phyloP scores from a whole-genome alignment of 2,888 invertebrate species.

The Morpho achilles region DNA sequence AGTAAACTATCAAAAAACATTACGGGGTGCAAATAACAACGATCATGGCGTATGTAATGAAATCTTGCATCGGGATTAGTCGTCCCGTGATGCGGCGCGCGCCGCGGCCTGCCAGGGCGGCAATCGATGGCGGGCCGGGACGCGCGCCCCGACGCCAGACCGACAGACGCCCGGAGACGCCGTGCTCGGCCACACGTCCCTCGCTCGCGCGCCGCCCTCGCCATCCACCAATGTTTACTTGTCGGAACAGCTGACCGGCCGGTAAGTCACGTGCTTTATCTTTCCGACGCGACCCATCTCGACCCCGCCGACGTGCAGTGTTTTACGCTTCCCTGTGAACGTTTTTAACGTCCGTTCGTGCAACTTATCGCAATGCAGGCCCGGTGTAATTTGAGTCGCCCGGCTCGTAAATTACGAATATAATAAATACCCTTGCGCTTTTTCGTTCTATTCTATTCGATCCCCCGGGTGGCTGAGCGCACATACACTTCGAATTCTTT shows the following conservation, averaged over 20 bases:
- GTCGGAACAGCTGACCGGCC: constrained; percentile 75
- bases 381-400: constrained; percentile 42
- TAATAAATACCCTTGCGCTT: constrained; percentile 69
- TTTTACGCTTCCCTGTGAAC: constrained; percentile 45
- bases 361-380: constrained; percentile 52
- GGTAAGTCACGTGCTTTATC: constrained; percentile 73
- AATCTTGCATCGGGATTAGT: constrained; percentile 73
- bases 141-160: constrained; percentile 78
- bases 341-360: constrained; percentile 29
- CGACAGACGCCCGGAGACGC: constrained; percentile 75
- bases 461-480: constrained; percentile 43
- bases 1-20: constrained; percentile 75
- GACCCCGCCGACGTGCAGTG: constrained; percentile 35
- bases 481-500: constrained; percentile 55
- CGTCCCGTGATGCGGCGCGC: constrained; percentile 52
- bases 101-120: constrained; percentile 67
- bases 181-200: constrained; percentile 75
- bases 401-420: constrained; percentile 67
- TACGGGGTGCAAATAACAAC: constrained; percentile 77
- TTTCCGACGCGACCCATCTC: constrained; percentile 33
- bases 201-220: constrained; percentile 54
- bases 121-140: constrained; percentile 70
- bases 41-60: constrained; percentile 77
- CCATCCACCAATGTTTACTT: constrained; percentile 73
- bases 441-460: constrained; percentile 57